phyloP scores from a whole-genome alignment of 1,140 invertebrate genomes.

The Orchestia grillus region DNA sequence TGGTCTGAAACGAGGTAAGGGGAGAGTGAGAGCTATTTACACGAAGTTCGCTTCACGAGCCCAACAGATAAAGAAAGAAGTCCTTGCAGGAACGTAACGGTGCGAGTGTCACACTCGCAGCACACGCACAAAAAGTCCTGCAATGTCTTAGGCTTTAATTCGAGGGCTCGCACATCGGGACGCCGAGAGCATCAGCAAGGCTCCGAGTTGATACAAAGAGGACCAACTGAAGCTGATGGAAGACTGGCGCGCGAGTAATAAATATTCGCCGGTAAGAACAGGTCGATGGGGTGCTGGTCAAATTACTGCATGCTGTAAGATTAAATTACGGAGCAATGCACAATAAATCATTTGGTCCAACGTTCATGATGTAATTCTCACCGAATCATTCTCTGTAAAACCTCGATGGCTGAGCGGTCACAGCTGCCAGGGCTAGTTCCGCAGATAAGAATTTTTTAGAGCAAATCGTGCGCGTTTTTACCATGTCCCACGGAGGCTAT shows the following conservation, averaged over 20 bases:
- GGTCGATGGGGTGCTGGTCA: neutral
- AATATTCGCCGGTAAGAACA: neutral
- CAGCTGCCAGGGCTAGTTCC: neutral
- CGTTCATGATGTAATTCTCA: neutral
- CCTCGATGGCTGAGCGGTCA: neutral
- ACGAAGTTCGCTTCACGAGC: neutral
- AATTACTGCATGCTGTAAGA: neutral
- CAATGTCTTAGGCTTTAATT: constrained; percentile 13
- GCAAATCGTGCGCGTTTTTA: neutral
- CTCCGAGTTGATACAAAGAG: neutral
- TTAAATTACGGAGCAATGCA: neutral
- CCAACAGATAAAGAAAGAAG: neutral
- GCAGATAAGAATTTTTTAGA: constrained; percentile 18
- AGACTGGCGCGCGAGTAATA: neutral
- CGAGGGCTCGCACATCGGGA: neutral
- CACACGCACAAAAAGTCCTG: neutral
- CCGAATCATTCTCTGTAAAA: neutral
- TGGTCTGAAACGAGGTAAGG: neutral
- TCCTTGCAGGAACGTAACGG: neutral
- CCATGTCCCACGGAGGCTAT: neutral
- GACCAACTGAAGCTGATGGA: neutral
- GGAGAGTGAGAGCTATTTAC: neutral
- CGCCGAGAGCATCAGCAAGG: neutral
- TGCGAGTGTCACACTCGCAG: neutral
- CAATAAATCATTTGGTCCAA: neutral